phyloP scores from a whole-genome alignment of 2,113 vertebrate genomes.

The Aplodontia rufa region DNA sequence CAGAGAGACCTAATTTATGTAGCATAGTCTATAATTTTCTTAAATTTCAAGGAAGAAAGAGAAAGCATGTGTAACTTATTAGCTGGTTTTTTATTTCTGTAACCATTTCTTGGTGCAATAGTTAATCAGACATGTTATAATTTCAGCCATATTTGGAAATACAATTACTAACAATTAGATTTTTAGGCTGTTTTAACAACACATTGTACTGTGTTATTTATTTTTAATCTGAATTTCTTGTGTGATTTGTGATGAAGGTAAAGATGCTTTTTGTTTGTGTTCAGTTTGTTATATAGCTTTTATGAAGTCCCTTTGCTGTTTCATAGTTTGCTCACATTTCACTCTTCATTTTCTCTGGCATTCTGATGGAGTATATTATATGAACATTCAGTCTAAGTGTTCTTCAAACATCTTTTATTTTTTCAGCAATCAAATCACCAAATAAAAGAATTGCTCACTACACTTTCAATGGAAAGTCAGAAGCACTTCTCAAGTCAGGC shows the following conservation, averaged over 20 bases:
- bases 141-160: neutral
- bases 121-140: neutral
- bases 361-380: neutral
- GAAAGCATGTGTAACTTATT: neutral
- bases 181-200: neutral
- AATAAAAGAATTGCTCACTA: neutral
- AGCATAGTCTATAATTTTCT: slow-evolving; percentile 32
- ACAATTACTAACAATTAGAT: neutral
- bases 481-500: neutral
- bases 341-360: neutral
- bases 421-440: neutral
- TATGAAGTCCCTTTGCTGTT: neutral
- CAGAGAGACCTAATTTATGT: slow-evolving; percentile 16
- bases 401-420: slow-evolving; percentile 39
- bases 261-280: neutral
- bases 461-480: neutral
- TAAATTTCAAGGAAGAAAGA: slow-evolving; percentile 37
- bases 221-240: slow-evolving; percentile 6
- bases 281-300: neutral
- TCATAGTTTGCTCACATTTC: neutral
- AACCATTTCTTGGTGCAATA: neutral
- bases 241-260: neutral
- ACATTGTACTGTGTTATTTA: neutral
- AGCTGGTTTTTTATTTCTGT: neutral
- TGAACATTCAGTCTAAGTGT: neutral